Conservation (phyloP, 2,113 vertebrate species). For the Neodontobutis hainanensis region DNA sequence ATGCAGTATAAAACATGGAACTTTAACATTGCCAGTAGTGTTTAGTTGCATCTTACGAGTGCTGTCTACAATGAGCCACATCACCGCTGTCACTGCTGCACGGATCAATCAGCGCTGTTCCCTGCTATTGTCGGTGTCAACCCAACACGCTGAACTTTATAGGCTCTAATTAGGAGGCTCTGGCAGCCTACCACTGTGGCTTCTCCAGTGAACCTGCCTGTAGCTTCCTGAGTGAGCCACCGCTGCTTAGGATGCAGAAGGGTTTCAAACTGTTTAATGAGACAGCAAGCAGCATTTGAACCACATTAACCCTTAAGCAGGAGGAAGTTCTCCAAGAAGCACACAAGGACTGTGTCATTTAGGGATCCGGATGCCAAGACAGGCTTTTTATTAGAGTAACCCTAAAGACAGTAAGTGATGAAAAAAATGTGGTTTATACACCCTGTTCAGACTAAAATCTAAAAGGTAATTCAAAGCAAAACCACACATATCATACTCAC, state of each 20-base stretch:
- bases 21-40: neutral
- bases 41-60: neutral
- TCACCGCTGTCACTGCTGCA: slow-evolving; percentile 16
- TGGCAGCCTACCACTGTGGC: neutral
- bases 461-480: too few relatives aligned
- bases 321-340: neutral
- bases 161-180: slow-evolving; percentile 33
- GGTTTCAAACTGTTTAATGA: slow-evolving; percentile 16
- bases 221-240: neutral
- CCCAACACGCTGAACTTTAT: slow-evolving; percentile 9
- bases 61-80: slow-evolving; percentile 9
- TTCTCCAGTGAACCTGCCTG: slow-evolving; percentile 12
- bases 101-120: slow-evolving; percentile 17
- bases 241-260: neutral
- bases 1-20: too few relatives aligned
- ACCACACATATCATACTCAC: too few relatives aligned
- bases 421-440: too few relatives aligned
- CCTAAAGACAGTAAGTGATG: too few relatives aligned
- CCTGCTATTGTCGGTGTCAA: neutral
- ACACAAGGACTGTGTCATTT: neutral
- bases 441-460: too few relatives aligned
- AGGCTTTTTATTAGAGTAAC: too few relatives aligned
- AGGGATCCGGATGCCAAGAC: neutral
- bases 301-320: slow-evolving; percentile 21
- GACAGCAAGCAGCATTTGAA: slow-evolving; percentile 15